phyloP scores from a whole-genome alignment of 1,140 invertebrate genomes.

The Heliothis virescens region DNA sequence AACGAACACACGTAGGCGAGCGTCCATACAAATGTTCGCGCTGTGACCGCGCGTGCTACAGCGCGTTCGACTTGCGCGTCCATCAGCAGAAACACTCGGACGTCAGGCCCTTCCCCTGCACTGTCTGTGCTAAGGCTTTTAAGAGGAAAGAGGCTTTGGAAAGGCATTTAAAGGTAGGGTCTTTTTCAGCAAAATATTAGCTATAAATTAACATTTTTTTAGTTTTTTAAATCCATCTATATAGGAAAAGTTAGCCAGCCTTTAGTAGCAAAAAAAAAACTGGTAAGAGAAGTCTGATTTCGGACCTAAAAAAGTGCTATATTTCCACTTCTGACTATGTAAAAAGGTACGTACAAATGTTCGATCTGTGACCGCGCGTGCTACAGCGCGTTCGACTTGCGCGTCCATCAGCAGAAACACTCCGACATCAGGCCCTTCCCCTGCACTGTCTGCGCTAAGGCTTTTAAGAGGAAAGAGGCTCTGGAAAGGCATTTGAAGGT shows the following conservation, averaged over 20 bases:
- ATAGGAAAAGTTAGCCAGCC: too few relatives aligned
- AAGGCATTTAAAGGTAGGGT: constrained; percentile 62
- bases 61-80: constrained; percentile 82
- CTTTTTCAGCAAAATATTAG: too few relatives aligned
- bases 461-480: constrained; percentile 73
- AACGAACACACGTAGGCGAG: constrained; percentile 86
- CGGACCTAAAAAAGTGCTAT: too few relatives aligned
- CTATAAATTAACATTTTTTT: too few relatives aligned
- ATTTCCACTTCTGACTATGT: too few relatives aligned
- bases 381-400: too few relatives aligned
- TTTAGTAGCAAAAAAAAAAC: too few relatives aligned
- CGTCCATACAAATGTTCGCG: constrained; percentile 83
- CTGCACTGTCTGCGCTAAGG: constrained; percentile 71
- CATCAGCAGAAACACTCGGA: constrained; percentile 84
- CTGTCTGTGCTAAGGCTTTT: constrained; percentile 71
- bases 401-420: too few relatives aligned
- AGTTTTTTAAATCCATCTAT: too few relatives aligned
- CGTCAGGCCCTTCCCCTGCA: constrained; percentile 66
- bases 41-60: constrained; percentile 85
- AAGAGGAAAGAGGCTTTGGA: constrained; percentile 73
- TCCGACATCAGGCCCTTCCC: constrained; percentile 71
- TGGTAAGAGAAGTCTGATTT: too few relatives aligned
- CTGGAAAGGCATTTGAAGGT: constrained; percentile 64
- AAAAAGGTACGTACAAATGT: too few relatives aligned
- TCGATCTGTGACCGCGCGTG: too few relatives aligned